Percentiles rank a stretch among this genome's conserved stretches.
Evolutionary conservation across 2,113 vertebrate species (phyloP).

Genomic region (Oxyruncus cristatus): DNA sequence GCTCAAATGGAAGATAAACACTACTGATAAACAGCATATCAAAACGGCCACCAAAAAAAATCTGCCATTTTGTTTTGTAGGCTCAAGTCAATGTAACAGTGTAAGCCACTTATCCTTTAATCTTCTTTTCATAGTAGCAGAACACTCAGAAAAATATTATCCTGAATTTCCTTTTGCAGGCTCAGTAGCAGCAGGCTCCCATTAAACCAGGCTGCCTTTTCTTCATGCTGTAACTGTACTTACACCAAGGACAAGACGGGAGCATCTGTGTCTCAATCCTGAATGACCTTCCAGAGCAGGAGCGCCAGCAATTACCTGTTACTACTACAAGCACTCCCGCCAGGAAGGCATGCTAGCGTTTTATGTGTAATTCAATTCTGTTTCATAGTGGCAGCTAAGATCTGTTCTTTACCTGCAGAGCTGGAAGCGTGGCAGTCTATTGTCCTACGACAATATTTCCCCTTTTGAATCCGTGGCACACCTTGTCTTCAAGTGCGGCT

Average conservation of each 20-base stretch:
- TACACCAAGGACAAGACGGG: neutral
- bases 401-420: neutral
- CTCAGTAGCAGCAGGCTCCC: conserved; percentile 34
- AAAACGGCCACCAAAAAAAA: neutral
- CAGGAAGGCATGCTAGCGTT: neutral
- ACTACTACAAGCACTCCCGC: neutral
- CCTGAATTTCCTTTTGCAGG: neutral
- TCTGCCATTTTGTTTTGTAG: conserved; percentile 25
- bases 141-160: neutral
- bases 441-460: neutral
- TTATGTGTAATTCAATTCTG: neutral
- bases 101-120: conserved; percentile 60
- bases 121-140: conserved; percentile 43
- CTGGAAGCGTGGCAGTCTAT: neutral
- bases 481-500: neutral
- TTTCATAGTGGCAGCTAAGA: neutral
- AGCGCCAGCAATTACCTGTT: conserved; percentile 1
- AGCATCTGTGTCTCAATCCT: neutral
- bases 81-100: neutral
- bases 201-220: neutral
- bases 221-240: neutral
- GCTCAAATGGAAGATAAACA: neutral
- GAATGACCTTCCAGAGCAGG: conserved; percentile 11
- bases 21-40: neutral
- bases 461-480: neutral